Evolutionary conservation across 2,888 invertebrate species (phyloP).

Genomic region (Acholoe squamosa): DNA sequence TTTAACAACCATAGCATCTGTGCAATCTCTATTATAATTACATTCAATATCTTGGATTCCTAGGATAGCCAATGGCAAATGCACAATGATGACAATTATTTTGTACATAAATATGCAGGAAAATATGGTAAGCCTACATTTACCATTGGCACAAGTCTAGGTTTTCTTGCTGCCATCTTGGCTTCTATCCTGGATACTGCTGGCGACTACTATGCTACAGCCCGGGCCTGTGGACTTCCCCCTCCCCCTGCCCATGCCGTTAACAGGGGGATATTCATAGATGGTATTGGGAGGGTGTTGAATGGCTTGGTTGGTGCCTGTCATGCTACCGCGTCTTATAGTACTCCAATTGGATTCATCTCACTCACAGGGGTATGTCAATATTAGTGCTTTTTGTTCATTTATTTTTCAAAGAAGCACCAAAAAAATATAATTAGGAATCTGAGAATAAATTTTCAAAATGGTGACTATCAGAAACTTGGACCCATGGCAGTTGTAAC

Average conservation of each 20-base stretch:
- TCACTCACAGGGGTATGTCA: conserved; percentile 59
- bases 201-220: conserved; percentile 75
- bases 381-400: too few relatives aligned
- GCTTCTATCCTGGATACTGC: conserved; percentile 75
- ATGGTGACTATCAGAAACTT: too few relatives aligned
- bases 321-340: conserved; percentile 76
- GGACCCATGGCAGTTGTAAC: too few relatives aligned
- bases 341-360: conserved; percentile 66
- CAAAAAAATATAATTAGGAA: too few relatives aligned
- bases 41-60: too few relatives aligned
- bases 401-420: too few relatives aligned
- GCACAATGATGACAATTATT: too few relatives aligned
- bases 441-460: too few relatives aligned
- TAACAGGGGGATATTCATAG: conserved; percentile 75
- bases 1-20: too few relatives aligned
- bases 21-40: too few relatives aligned
- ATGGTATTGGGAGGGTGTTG: conserved; percentile 74
- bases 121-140: conserved; percentile 75
- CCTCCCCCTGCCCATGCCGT: conserved; percentile 75
- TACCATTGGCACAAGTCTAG: conserved; percentile 72
- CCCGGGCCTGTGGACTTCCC: conserved; percentile 70
- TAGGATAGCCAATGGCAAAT: too few relatives aligned
- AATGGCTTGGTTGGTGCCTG: conserved; percentile 75
- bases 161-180: conserved; percentile 73
- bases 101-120: conserved; percentile 70